phyloP scores from a whole-genome alignment of 2,113 vertebrate genomes.

The Copsychus sechellarum region DNA sequence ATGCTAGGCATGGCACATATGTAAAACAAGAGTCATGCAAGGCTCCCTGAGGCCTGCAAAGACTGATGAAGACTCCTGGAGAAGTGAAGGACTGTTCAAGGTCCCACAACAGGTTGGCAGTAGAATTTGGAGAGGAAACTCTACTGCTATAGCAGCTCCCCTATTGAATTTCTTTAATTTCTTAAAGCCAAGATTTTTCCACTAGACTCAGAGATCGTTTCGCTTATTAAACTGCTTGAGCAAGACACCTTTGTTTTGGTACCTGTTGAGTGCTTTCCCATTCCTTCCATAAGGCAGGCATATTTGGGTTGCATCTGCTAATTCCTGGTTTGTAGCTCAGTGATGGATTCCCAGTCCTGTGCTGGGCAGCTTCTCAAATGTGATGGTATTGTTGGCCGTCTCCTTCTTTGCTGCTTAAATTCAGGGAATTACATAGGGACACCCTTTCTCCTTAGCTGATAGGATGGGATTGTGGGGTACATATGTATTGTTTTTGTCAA shows the following conservation, averaged over 20 bases:
- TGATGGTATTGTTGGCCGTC: background rate
- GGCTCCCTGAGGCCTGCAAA: background rate
- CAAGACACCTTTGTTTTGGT: background rate
- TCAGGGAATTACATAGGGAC: background rate
- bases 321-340: background rate
- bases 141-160: background rate
- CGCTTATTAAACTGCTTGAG: background rate
- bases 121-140: background rate
- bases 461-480: background rate
- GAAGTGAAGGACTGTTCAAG: background rate
- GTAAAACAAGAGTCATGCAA: background rate
- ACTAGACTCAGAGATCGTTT: background rate
- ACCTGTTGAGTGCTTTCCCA: background rate
- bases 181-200: background rate
- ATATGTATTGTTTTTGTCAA: background rate
- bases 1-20: background rate
- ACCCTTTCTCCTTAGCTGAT: background rate
- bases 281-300: background rate
- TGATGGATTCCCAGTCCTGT: background rate
- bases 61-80: background rate
- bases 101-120: background rate
- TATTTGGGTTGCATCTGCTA: background rate
- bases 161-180: background rate
- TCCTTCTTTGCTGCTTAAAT: background rate
- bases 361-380: background rate